A percentile compares a stretch with the other conserved stretches of the same genome.
Evolutionary conservation across 2,797 vertebrate species (phyloP).

Genomic region (Smutsia temminckii): DNA sequence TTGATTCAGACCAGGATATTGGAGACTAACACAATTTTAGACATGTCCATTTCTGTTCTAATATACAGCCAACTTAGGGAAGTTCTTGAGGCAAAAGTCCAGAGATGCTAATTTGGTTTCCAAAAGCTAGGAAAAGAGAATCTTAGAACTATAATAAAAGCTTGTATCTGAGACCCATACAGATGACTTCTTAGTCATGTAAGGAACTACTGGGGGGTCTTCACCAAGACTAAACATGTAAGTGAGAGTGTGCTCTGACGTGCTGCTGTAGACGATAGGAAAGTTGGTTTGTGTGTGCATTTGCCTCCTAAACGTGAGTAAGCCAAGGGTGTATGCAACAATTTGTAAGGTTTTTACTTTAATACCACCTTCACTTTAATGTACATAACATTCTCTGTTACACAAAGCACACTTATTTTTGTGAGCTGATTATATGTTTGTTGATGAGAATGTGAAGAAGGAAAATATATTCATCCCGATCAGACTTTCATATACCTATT

Average conservation of each 20-base stretch:
- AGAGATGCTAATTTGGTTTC: not conserved
- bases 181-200: not conserved
- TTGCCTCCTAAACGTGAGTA: not conserved
- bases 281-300: not conserved
- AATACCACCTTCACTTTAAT: not conserved
- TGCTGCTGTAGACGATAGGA: not conserved
- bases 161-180: not conserved
- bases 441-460: not conserved
- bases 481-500: not conserved
- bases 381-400: not conserved
- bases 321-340: not conserved
- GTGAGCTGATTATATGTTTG: not conserved
- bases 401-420: not conserved
- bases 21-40: not conserved
- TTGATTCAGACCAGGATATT: slow-evolving; percentile 15
- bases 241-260: not conserved
- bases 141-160: not conserved
- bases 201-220: not conserved
- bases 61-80: not conserved
- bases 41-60: not conserved
- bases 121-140: not conserved
- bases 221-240: not conserved
- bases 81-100: not conserved
- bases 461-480: not conserved
- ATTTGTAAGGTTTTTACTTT: not conserved